phyloP scores from a whole-genome alignment of 1,140 invertebrate genomes.

The Meteorus sp. region DNA sequence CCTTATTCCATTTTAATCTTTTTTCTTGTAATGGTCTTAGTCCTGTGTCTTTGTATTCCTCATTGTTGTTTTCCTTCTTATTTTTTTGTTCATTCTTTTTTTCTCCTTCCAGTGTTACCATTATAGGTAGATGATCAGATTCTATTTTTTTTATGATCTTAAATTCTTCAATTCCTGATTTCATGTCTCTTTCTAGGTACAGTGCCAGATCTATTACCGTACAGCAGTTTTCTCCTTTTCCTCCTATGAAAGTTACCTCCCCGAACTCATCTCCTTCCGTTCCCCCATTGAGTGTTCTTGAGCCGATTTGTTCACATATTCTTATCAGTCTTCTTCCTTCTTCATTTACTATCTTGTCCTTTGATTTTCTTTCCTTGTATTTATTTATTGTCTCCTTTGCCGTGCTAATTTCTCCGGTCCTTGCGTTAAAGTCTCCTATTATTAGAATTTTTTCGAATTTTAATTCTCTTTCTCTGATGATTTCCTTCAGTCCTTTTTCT shows the following conservation, averaged over 20 bases:
- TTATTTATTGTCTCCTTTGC: too few species aligned
- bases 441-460: too few species aligned
- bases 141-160: neutral
- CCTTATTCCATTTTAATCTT: too few species aligned
- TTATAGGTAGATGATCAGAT: neutral
- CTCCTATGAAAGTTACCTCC: neutral
- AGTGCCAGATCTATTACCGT: neutral
- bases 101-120: slow-evolving; percentile 5
- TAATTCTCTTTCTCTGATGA: too few species aligned
- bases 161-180: neutral
- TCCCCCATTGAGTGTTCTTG: neutral
- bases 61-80: neutral
- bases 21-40: too few species aligned
- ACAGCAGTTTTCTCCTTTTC: neutral
- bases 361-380: too few species aligned
- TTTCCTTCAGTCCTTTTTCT: too few species aligned
- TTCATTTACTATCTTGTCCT: too few species aligned
- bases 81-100: slow-evolving; percentile 1
- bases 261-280: neutral
- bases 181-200: neutral
- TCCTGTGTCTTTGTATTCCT: neutral
- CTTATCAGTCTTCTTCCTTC: neutral
- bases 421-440: too few species aligned
- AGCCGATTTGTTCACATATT: neutral
- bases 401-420: too few species aligned